Evolutionary conservation across 2,797 vertebrate species (phyloP).

Genomic region (Enteromius afrohamiltoni): DNA sequence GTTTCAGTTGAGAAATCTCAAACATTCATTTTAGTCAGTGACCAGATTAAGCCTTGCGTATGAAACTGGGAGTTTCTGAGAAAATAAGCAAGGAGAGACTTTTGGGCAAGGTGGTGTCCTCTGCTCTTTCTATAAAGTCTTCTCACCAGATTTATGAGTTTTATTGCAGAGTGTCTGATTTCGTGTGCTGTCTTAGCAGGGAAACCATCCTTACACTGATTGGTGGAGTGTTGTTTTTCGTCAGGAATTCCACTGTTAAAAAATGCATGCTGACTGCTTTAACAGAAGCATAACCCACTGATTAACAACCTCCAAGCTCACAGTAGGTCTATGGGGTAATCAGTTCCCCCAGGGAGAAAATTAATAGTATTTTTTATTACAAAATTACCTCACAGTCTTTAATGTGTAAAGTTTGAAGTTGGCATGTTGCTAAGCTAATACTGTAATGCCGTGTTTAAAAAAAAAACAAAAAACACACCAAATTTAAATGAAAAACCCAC

Average conservation of each 20-base stretch:
- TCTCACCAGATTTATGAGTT: not conserved
- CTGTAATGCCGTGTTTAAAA: no score
- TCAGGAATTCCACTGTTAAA: not conserved
- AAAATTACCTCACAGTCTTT: not conserved
- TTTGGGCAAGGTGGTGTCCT: not conserved
- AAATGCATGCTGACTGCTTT: not conserved
- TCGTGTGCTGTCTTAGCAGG: not conserved
- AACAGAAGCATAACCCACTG: not conserved
- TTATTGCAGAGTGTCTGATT: not conserved
- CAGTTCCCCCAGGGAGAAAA: not conserved
- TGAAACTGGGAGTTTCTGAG: no score
- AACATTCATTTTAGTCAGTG: no score
- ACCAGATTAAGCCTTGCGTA: no score
- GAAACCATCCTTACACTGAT: not conserved
- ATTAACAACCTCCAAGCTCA: not conserved
- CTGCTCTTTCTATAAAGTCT: not conserved
- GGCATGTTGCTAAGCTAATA: conserved; percentile 16
- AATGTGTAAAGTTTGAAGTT: not conserved
- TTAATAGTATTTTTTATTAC: not conserved
- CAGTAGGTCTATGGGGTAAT: not conserved
- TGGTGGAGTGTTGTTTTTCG: not conserved
- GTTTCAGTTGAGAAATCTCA: no score
- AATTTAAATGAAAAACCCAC: not conserved
- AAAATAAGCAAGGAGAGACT: not conserved
- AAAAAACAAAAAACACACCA: not conserved